These are phyloP conservation scores for Choristoneura rosaceana DNA, from an alignment of 2,888 invertebrate genomes.

Conservation along the genomic window DNA sequence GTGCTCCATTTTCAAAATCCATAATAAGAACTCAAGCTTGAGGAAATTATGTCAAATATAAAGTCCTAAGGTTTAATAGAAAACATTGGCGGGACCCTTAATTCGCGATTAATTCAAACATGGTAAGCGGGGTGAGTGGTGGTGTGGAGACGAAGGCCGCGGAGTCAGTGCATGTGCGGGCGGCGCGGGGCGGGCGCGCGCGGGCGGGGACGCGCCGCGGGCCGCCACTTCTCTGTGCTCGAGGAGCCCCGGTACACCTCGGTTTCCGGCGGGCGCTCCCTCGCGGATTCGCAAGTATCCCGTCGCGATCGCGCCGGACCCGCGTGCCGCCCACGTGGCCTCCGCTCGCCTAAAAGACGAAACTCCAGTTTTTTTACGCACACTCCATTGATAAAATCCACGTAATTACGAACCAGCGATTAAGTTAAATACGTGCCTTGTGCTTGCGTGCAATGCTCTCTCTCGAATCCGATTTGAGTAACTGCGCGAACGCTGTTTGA, in stretches of 20 bases:
- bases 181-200: constrained; percentile 57
- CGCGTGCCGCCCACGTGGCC: constrained; percentile 80
- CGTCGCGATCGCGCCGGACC: constrained; percentile 63
- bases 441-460: constrained; percentile 51
- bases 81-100: constrained; percentile 82
- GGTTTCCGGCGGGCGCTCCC: constrained; percentile 82
- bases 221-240: constrained; percentile 83
- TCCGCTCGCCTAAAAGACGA: constrained; percentile 58
- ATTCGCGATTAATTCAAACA: constrained; percentile 85
- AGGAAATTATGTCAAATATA: constrained; percentile 80
- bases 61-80: constrained; percentile 77
- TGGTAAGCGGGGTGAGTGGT: constrained; percentile 83
- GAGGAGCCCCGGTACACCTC: constrained; percentile 84
- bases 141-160: constrained; percentile 81
- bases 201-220: constrained; percentile 72
- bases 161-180: constrained; percentile 77
- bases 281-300: constrained; percentile 77
- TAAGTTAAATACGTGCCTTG: constrained; percentile 59
- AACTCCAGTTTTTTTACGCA: constrained; percentile 65
- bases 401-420: constrained; percentile 67
- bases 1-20: constrained; percentile 3
- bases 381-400: constrained; percentile 70
- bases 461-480: constrained; percentile 30
- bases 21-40: constrained; percentile 10
- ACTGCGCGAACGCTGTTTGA: constrained; percentile 13